These are phyloP conservation scores for Scaptomyza cyrtandrae DNA, from an alignment of 2,888 invertebrate species.

Conservation along the genomic window DNA sequence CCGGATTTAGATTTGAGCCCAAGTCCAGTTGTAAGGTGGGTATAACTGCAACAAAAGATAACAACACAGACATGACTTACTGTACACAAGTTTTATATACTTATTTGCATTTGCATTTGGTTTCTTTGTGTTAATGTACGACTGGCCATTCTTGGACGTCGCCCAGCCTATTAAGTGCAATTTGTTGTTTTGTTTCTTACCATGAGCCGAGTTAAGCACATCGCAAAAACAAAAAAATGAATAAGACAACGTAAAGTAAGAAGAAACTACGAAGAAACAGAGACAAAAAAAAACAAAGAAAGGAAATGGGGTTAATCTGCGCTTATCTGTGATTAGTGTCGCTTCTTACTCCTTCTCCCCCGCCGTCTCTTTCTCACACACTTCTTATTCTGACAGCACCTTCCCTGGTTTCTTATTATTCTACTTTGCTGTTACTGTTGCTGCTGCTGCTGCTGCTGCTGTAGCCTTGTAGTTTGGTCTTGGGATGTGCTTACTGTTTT, in stretches of 20 bases:
- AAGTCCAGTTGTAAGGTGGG: constrained; percentile 89
- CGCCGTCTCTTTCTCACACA: constrained; percentile 16
- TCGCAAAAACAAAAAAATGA: constrained; percentile 11
- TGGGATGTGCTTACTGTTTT: constrained; percentile 55
- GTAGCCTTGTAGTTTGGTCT: constrained; percentile 53
- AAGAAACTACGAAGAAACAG: constrained; percentile 14
- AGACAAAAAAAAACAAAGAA: constrained; percentile 20
- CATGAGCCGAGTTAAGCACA: constrained; percentile 32
- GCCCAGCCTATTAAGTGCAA: constrained; percentile 55
- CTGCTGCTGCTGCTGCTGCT: constrained; percentile 26
- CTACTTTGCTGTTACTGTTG: constrained; percentile 28
- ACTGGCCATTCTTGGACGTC: constrained; percentile 30
- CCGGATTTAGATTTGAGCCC: constrained; percentile 90
- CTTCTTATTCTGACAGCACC: constrained; percentile 19
- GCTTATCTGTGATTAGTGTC: constrained; percentile 81
- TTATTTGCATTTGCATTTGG: constrained; percentile 24
- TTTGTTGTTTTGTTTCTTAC: constrained; percentile 44
- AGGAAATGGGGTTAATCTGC: constrained; percentile 75
- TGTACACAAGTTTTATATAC: background rate
- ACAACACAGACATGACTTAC: constrained; percentile 26
- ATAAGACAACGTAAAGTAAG: background rate
- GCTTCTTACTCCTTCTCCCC: constrained; percentile 54
- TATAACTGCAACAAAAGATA: constrained; percentile 85
- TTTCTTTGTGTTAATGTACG: constrained; percentile 29
- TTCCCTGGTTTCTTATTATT: constrained; percentile 67